Evolutionary conservation across 2,113 vertebrate genomes (phyloP), one percentile per base, ranked within the genome.

Genomic region (Bambusicola thoracicus): DNA sequence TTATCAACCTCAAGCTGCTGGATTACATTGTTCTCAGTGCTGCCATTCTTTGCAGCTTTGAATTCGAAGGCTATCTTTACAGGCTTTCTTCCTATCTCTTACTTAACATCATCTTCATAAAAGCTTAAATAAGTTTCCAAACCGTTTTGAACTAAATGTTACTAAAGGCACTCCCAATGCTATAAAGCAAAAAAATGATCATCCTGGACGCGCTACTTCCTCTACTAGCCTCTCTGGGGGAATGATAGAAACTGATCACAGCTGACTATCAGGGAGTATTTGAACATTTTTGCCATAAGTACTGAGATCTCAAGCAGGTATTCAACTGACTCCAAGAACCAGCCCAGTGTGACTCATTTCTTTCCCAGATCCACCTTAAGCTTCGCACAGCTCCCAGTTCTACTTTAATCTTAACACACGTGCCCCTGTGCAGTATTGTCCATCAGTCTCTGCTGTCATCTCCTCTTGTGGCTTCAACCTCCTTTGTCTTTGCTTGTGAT

Each of bases 1-100:
- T 81, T 66, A 73, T 13, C 36, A 87, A 79, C 18, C 12, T 55
- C 20, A 43, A 51, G 4, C 10, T 80, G 55, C 5, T 81, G 58
- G 30, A 76, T n/a, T 58, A 58, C 25, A n/a, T 59, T 3, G 6
- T 34, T 77, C 44, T 70, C 85, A 29, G 41, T 51, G 73, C 21
- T 24, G 48, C 72, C 49, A 4, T 13, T 76, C 41, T 51, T 83
- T 1, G 2, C 68, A 83, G 32, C 70, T 87, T 77, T 77, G 55
- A 77, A 43, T 87, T 58, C 19, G 53, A 89, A 85, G 48, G 55
- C 48, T 11, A 11, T 2, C 12, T 53, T 11, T 73, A 61, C 36
- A 62, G 66, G 38, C 55, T 74, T 70, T 75, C 75, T 80, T 89
- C 48, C 40, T 51, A 34, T 14, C 48, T 90, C 36, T 92, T 36